Base-by-base conservation (phyloP, 1,140 invertebrate species). In the Pristionchus pacificus region DNA sequence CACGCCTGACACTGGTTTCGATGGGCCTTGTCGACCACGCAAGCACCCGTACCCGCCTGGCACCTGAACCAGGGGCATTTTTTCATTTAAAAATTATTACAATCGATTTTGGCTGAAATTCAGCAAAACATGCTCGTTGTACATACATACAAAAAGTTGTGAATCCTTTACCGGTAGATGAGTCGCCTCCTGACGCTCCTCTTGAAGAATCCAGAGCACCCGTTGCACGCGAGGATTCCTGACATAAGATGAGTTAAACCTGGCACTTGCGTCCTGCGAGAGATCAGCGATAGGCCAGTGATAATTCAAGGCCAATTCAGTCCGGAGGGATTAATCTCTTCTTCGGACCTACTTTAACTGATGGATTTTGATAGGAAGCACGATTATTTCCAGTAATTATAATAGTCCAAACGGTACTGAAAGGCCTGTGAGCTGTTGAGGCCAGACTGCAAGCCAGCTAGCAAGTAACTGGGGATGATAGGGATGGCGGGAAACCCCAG, bases 141-240 rank as follows among this genome's bases (percentile, higher is more conserved):
- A n/a, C n/a, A n/a, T n/a, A n/a, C n/a, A n/a, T n/a, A n/a, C n/a
- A 49, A 49, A 49, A 19, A 49, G 38, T 49, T 49, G 38, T 10
- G 19, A 49, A 19, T 10, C n/a, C 13, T 38, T 14, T 55, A 49
- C 65, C 93, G 89, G 87, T 98, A 98, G 75, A 98, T 97, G 58
- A 98, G 88, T 86, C 97, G 95, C 76, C 95, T 88, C 38, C 96
- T 87, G 30, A 98, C 96, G 76, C 93, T 95, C 74, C 96, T 86
- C 83, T 98, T 98, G 88, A 98, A 98, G 87, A 98, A 98, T 1
- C 95, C 96, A 61, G 92, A 95, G 87, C 96, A 98, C 0, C 96
- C 96, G 80, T 98, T 98, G 85, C 96, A 98, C 0, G 95, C 95
- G n/a, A 98, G 88, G 74, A 98, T 98, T 0, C 95, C 95, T 84